Percentiles rank a stretch among this genome's conserved stretches.
phyloP scores from a whole-genome alignment of 1,140 invertebrate genomes.

The Listronotus oregonensis region DNA sequence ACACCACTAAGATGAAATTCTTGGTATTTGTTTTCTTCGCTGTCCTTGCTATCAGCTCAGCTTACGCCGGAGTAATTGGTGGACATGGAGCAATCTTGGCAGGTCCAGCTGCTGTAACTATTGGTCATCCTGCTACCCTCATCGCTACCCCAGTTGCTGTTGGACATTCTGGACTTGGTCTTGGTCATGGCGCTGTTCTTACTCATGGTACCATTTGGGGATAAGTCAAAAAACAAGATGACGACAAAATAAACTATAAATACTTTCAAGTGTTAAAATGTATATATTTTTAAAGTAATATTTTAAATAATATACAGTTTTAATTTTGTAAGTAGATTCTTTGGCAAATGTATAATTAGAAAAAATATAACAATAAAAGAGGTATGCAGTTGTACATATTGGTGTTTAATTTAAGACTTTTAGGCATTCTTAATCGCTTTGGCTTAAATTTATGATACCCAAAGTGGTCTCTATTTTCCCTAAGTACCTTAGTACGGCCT shows the following conservation, averaged over 20 bases:
- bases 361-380: too few species aligned
- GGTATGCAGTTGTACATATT: too few species aligned
- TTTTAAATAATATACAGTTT: too few species aligned
- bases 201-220: conserved; percentile 29
- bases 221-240: conserved; percentile 61
- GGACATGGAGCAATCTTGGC: conserved; percentile 22
- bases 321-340: too few species aligned
- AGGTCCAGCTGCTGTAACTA: conserved; percentile 11
- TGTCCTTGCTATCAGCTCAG: conserved; percentile 32
- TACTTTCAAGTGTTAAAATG: conserved; percentile 70
- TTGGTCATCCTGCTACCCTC: conserved; percentile 1
- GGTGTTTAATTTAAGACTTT: too few species aligned
- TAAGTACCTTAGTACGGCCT: too few species aligned
- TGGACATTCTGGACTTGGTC: conserved; percentile 18
- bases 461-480: too few species aligned
- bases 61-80: conserved; percentile 33
- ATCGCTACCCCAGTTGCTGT: conserved; percentile 16
- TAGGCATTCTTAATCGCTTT: too few species aligned
- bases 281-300: conserved; percentile 56
- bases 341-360: too few species aligned
- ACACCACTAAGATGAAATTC: conserved; percentile 35
- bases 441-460: too few species aligned
- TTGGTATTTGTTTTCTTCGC: conserved; percentile 34
- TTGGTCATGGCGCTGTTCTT: conserved; percentile 4
- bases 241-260: conserved; percentile 52